Evolutionary conservation across 2,888 invertebrate species (phyloP).

Genomic region (Thelaira solivaga): DNA sequence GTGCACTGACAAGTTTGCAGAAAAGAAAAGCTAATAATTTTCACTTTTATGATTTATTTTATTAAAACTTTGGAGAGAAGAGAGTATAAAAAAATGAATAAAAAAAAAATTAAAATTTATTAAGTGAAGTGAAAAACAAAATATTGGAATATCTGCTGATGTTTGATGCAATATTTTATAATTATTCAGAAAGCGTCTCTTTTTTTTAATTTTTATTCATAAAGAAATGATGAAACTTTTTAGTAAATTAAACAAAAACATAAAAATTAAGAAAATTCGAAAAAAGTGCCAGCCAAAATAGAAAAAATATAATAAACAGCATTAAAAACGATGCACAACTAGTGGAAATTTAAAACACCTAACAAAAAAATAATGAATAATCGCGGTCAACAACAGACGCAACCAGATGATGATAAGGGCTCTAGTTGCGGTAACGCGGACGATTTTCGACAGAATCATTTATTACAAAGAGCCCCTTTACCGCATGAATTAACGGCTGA

Average conservation of each 20-base stretch:
- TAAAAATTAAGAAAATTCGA: neutral
- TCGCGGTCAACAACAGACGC: neutral
- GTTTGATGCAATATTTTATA: neutral
- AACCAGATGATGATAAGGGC: slow-evolving; percentile 28
- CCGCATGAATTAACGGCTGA: slow-evolving; percentile 79
- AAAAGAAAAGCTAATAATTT: too few species aligned
- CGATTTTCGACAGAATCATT: slow-evolving; percentile 56
- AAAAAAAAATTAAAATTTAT: too few species aligned
- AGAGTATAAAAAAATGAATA: too few species aligned
- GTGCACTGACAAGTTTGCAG: too few species aligned
- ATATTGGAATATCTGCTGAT: slow-evolving; percentile 10
- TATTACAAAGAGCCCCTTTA: slow-evolving; percentile 61
- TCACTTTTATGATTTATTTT: too few species aligned
- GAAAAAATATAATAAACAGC: neutral
- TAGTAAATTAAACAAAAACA: neutral
- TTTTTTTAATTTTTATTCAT: neutral
- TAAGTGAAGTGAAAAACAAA: too few species aligned
- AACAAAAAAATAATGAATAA: slow-evolving; percentile 33
- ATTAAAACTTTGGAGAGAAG: too few species aligned
- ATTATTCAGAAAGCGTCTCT: slow-evolving; percentile 9
- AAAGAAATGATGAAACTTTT: slow-evolving; percentile 1
- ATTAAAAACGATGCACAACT: slow-evolving; percentile 9
- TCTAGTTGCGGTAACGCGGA: slow-evolving; percentile 13
- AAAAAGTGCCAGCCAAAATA: neutral
- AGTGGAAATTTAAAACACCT: neutral